These are phyloP conservation scores for Apamea monoglypha DNA, from an alignment of 2,888 invertebrate species.

Conservation along the genomic window DNA sequence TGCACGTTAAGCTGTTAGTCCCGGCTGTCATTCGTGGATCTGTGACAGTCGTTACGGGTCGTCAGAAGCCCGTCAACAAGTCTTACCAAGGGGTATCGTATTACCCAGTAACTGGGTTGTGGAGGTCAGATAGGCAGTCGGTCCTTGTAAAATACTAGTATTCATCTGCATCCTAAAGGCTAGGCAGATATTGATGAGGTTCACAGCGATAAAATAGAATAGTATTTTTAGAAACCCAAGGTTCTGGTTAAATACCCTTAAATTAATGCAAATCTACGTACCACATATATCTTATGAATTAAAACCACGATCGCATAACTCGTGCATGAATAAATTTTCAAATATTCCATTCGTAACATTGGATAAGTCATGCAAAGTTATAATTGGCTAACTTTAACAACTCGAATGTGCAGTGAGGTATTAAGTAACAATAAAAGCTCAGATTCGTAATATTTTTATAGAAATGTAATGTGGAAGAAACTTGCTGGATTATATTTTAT, in stretches of 20 bases:
- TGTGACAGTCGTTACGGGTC: no score
- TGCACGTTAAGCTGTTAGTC: no score
- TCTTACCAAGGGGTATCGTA: no score
- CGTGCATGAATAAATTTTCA: constrained; percentile 49
- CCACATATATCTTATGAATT: constrained; percentile 17
- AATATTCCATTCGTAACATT: constrained; percentile 60
- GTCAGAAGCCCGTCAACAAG: no score
- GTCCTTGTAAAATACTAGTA: no score
- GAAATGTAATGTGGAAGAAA: constrained; percentile 50
- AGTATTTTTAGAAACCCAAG: not conserved
- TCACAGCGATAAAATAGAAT: not conserved
- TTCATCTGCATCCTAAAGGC: no score
- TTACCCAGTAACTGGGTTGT: no score
- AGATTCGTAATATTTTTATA: constrained; percentile 47
- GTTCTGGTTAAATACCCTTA: not conserved
- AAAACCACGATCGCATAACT: constrained; percentile 24
- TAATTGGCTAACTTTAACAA: constrained; percentile 71
- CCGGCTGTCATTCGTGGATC: no score
- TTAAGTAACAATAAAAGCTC: constrained; percentile 65
- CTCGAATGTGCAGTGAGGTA: constrained; percentile 52
- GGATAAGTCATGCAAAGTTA: constrained; percentile 68
- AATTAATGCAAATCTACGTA: not conserved
- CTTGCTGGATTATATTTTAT: constrained; percentile 24
- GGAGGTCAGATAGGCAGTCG: no score
- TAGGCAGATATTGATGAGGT: not conserved